Evolutionary conservation across 1,140 invertebrate species (phyloP).

Genomic region (Dendrolimus punctatus): DNA sequence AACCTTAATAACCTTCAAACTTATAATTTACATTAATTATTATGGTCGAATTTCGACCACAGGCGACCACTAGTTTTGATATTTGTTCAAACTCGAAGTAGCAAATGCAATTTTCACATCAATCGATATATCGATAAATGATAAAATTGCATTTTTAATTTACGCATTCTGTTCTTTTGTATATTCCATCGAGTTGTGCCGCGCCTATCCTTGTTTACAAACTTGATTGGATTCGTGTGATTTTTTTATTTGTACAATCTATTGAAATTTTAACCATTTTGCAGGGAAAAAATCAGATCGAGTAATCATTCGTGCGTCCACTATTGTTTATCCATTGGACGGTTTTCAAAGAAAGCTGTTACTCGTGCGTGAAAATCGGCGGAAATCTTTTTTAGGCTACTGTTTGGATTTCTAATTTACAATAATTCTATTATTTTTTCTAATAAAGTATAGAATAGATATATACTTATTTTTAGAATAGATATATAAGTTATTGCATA

Average conservation of each 20-base stretch:
- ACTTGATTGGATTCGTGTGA: constrained; percentile 65
- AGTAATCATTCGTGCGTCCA: constrained; percentile 9
- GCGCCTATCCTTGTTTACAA: constrained; percentile 39
- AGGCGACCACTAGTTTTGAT: no score
- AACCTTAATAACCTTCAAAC: no score
- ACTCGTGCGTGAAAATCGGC: constrained; percentile 13
- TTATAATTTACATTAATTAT: no score
- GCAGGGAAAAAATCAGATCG: constrained; percentile 3
- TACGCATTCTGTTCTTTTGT: no score
- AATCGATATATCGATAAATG: constrained; percentile 1
- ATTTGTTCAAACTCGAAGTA: background rate
- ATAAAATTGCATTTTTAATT: no score
- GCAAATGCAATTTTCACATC: background rate
- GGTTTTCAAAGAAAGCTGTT: constrained; percentile 10
- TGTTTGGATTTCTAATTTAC: background rate
- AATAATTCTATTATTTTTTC: background rate
- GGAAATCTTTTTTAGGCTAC: constrained; percentile 5
- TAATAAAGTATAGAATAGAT: no score
- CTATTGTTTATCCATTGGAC: constrained; percentile 12
- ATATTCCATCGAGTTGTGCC: constrained; percentile 22
- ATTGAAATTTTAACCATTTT: constrained; percentile 48
- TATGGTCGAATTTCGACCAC: no score
- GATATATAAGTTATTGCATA: no score
- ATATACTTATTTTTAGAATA: no score
- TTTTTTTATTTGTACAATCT: constrained; percentile 57